These are phyloP conservation scores for Crenuchus spilurus DNA, from an alignment of 2,797 vertebrate species.

Conservation along the genomic window DNA sequence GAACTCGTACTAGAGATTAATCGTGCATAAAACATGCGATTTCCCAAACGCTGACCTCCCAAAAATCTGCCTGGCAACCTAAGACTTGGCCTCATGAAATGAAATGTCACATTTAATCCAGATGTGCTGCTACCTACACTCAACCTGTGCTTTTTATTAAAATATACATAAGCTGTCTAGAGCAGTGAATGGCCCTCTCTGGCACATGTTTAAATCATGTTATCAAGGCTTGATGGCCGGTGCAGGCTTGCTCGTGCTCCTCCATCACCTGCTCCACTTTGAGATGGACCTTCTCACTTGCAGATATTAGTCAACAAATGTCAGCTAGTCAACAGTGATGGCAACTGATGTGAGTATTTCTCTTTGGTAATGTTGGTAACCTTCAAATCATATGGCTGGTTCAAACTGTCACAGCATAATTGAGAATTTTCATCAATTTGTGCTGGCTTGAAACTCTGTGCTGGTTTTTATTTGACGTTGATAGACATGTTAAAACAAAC, in stretches of 20 bases:
- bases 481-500: no score
- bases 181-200: conserved; percentile 56
- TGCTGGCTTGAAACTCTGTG: no score
- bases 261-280: neutral
- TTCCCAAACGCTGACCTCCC: conserved; percentile 19
- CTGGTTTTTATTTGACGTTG: no score
- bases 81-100: conserved; percentile 52
- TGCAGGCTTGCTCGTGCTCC: neutral
- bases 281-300: neutral
- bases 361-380: no score
- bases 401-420: no score
- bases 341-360: no score
- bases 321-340: neutral
- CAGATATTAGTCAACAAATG: neutral
- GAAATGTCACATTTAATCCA: conserved; percentile 55
- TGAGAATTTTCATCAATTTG: no score
- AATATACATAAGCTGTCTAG: conserved; percentile 74
- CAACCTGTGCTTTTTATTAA: conserved; percentile 55
- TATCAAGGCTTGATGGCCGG: conserved; percentile 53
- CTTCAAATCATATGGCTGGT: no score
- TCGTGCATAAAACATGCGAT: conserved; percentile 24
- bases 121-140: conserved; percentile 23
- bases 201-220: conserved; percentile 65
- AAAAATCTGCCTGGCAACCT: conserved; percentile 71
- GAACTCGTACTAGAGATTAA: neutral